Evolutionary conservation across 1,140 invertebrate species (phyloP).

Genomic region (Polypedilum pembai): DNA sequence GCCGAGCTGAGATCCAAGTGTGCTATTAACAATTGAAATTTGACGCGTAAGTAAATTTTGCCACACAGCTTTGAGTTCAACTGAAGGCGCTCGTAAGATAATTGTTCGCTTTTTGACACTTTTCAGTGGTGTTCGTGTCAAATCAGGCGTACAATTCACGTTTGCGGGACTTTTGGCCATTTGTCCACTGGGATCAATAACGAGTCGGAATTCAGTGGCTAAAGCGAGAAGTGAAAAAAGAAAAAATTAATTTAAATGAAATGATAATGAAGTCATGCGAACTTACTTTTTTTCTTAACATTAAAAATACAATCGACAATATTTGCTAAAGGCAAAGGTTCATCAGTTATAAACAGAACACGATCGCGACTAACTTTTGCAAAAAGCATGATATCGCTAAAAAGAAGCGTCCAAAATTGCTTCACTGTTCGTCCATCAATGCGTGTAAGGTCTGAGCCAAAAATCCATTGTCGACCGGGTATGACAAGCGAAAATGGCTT

Average conservation of each 20-base stretch:
- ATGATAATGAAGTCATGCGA: too few relatives aligned
- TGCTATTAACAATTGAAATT: constrained; percentile 62
- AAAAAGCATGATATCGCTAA: constrained; percentile 74
- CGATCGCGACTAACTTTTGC: constrained; percentile 75
- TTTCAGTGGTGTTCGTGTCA: constrained; percentile 51
- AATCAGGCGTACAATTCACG: constrained; percentile 55
- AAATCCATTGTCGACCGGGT: constrained; percentile 77
- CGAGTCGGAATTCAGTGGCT: constrained; percentile 66
- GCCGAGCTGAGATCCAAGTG: constrained; percentile 47
- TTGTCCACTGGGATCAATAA: constrained; percentile 52
- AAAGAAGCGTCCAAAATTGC: constrained; percentile 74
- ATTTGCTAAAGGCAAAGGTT: constrained; percentile 65
- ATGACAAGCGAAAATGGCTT: constrained; percentile 76
- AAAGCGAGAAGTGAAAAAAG: constrained; percentile 33
- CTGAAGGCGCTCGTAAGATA: constrained; percentile 65
- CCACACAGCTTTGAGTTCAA: constrained; percentile 80
- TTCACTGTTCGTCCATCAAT: constrained; percentile 72
- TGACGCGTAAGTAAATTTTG: constrained; percentile 78
- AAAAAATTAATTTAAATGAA: constrained; percentile 31
- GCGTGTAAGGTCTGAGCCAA: constrained; percentile 71
- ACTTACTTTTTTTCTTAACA: constrained; percentile 68
- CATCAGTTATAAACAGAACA: constrained; percentile 77
- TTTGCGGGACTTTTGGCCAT: constrained; percentile 52
- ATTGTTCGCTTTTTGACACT: constrained; percentile 57
- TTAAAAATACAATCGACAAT: constrained; percentile 76